Evolutionary conservation across 2,113 vertebrate genomes (phyloP), one percentile per base, ranked within the genome.

Genomic region (Chascanopsetta lugubris): DNA sequence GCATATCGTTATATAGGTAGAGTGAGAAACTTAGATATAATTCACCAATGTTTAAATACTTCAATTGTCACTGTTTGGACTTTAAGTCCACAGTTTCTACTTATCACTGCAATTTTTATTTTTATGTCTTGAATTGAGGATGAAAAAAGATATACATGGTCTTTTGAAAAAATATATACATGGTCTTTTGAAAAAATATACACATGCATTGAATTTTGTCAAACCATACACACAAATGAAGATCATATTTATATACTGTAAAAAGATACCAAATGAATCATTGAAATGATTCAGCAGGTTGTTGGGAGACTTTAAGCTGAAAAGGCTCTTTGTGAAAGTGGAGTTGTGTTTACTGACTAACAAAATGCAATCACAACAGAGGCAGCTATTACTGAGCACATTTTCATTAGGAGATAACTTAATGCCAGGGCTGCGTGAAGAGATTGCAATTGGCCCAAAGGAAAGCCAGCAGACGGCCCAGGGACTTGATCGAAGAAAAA

Each of bases 331-430:
- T 51, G 55, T 38, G 24, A 13, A 27, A 29, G 5, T 18, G 46
- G 2, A 4, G 22, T 13, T n/a, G 18, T 27, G 50, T 79, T 61
- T 26, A 46, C 60, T 36, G 18, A 8, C 36, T 17, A 32, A 67
- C 47, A 54, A 24, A 24, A 50, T 25, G 45, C 36, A 30, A 42
- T 60, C 27, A 27, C 59, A 58, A 51, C 15, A 49, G 40, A 30
- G 29, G 53, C 30, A 12, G 57, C 61, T 21, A 61, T 70, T 58
- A 54, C 50, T 18, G 47, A 67, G 45, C 6, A 17, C 27, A 0
- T 34, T 69, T 68, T 42, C 53, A 73, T 60, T 34, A 49, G n/a
- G 20, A 61, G 67, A 72, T 72, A 68, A 69, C 34, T 54, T 55
- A 18, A 47, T 2, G n/a, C 43, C 46, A n/a, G 51, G 2, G 62